A percentile compares a stretch with the other conserved stretches of the same genome.
These are phyloP conservation scores for Pseudois nayaur DNA, from an alignment of 2,113 vertebrate genomes.

Conservation along the genomic window DNA sequence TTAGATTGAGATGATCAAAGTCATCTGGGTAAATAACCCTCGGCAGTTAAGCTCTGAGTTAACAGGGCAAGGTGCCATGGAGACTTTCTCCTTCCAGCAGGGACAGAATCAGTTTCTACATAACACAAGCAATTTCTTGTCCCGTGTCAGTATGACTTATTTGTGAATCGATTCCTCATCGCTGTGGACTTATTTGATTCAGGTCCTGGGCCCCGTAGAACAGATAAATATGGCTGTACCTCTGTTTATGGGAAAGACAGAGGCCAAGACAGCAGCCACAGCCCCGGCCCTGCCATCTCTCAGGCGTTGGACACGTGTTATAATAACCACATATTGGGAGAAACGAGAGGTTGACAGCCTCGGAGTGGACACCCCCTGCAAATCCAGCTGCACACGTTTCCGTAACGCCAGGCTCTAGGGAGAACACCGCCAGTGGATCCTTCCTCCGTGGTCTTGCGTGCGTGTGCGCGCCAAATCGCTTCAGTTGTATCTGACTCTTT, in stretches of 20 bases:
- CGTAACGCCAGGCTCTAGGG: background rate
- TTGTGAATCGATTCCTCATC: background rate
- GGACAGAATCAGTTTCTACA: background rate
- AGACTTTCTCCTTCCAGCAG: background rate
- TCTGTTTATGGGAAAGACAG: background rate
- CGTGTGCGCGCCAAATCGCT: rapidly evolving
- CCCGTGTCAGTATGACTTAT: background rate
- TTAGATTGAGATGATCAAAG: background rate
- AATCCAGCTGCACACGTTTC: background rate
- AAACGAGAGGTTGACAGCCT: background rate
- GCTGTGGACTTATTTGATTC: background rate
- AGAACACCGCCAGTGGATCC: background rate
- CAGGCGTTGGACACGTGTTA: rapidly evolving
- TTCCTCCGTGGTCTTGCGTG: background rate
- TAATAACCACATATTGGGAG: background rate
- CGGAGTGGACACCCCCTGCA: background rate
- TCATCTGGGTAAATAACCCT: background rate
- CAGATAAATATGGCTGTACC: background rate
- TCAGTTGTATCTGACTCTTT: background rate
- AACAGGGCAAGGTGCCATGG: background rate
- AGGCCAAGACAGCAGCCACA: background rate
- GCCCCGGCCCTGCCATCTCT: too few relatives aligned
- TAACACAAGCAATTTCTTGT: background rate
- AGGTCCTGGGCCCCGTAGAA: background rate
- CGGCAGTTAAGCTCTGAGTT: background rate